Conservation (phyloP, 2,797 vertebrate genomes). For the Rhinella marina region DNA sequence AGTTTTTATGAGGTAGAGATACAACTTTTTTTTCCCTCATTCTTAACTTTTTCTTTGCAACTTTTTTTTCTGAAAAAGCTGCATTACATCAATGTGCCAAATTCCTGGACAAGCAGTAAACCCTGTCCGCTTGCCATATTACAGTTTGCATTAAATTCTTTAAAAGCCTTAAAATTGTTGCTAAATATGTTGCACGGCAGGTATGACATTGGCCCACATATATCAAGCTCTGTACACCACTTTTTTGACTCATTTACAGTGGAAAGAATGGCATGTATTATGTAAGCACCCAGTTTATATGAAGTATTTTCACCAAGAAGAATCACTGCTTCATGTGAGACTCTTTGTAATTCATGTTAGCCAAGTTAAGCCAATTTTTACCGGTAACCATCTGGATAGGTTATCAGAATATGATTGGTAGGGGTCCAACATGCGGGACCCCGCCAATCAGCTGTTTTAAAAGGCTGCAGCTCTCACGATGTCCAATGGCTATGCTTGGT, state of each 20-base stretch:
- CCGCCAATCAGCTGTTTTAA: no score
- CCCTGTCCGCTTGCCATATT: no score
- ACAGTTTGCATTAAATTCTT: no score
- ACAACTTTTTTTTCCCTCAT: neutral
- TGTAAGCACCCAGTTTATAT: neutral
- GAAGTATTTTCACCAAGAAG: neutral
- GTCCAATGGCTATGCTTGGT: no score
- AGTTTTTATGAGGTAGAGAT: no score
- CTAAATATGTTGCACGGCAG: neutral
- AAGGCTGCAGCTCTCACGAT: no score
- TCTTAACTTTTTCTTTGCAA: neutral
- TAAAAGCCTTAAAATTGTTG: neutral
- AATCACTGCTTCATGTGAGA: neutral
- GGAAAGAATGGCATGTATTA: neutral
- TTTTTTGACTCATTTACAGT: neutral
- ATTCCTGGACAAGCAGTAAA: no score
- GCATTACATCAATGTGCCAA: neutral
- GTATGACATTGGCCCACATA: neutral
- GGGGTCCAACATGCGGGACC: no score
- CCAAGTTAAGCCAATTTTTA: neutral
- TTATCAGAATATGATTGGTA: no score
- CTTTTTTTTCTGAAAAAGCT: no score
- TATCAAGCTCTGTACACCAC: neutral
- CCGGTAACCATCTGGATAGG: neutral
- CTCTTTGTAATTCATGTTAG: neutral